Percentiles rank a stretch among this genome's conserved stretches.
These are phyloP conservation scores for Thumatha senex DNA, from an alignment of 2,888 invertebrate species.

Conservation along the genomic window DNA sequence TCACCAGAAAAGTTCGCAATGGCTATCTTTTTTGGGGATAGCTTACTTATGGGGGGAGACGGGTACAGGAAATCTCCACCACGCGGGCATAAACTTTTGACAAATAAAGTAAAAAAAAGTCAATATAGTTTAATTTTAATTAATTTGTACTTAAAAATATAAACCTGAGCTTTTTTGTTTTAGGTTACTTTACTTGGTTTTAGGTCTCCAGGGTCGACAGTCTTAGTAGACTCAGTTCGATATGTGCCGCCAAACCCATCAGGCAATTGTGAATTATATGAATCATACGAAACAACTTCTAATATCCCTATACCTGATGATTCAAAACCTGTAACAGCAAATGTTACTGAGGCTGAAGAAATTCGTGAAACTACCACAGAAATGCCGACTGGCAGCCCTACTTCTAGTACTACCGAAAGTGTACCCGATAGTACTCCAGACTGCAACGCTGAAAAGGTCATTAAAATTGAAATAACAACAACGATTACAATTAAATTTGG, in stretches of 20 bases:
- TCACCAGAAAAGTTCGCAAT: too few relatives aligned
- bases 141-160: too few relatives aligned
- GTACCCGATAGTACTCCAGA: neutral
- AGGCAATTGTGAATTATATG: neutral
- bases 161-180: neutral
- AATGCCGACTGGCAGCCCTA: neutral
- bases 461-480: neutral
- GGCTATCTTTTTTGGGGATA: too few relatives aligned
- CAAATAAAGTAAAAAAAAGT: too few relatives aligned
- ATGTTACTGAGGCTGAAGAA: neutral
- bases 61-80: too few relatives aligned
- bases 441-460: neutral
- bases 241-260: neutral
- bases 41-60: too few relatives aligned
- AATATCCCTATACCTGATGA: neutral
- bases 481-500: neutral
- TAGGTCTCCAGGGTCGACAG: neutral
- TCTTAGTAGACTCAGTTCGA: neutral
- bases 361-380: neutral
- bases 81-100: too few relatives aligned
- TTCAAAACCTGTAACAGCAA: neutral
- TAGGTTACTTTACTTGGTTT: neutral
- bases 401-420: neutral
- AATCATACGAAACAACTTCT: neutral
- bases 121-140: too few relatives aligned